Base-by-base conservation (phyloP, 2,888 invertebrate genomes). In the Cheilosia impressa region DNA sequence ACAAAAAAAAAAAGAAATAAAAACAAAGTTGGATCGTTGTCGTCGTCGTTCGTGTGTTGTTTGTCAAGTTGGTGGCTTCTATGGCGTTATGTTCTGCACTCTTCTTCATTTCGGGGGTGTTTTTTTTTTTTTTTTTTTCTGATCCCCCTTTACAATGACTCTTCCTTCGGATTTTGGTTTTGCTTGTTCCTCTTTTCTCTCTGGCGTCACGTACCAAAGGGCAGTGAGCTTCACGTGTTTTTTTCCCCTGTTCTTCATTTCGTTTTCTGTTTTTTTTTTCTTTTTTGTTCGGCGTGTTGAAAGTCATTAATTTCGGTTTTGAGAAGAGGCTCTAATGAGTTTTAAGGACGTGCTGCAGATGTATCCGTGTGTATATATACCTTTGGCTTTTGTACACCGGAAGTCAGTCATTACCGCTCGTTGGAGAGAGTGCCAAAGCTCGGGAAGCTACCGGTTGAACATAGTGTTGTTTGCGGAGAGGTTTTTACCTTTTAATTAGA, bases 301-400 rank as follows among this genome's bases (percentile, higher is more conserved):
- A 85, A 85, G 85, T 85, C 85, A 85, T 85, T 85, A 85, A 85
- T 85, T 85, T 85, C 73, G 85, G 81, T 81, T 85, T 85, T 85
- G 81, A 85, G 85, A 85, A 85, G 85, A 85, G 85, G 81, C 85
- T 85, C 85, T 85, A 85, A 85, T 85, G 85, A 85, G 85, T 85
- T 85, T 85, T 77, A 85, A 85, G 81, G 85, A 85, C 85, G 85
- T 85, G 85, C 85, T 77, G 66, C 76, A 85, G 53, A 63, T 68
- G 38, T 80, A 66, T 80, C 45, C 24, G 38, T 63, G 63, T 65
- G 68, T 84, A 57, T 68, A 52, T 45, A 68, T 65, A 60, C 55
- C 43, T 80, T 72, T 73, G 62, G 66, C 71, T 81, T 68, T 77
- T 81, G 76, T 85, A 57, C 52, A 72, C 71, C 85, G 85, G 85